phyloP scores from a whole-genome alignment of 2,888 invertebrate genomes.

The Eremobia ochroleuca region DNA sequence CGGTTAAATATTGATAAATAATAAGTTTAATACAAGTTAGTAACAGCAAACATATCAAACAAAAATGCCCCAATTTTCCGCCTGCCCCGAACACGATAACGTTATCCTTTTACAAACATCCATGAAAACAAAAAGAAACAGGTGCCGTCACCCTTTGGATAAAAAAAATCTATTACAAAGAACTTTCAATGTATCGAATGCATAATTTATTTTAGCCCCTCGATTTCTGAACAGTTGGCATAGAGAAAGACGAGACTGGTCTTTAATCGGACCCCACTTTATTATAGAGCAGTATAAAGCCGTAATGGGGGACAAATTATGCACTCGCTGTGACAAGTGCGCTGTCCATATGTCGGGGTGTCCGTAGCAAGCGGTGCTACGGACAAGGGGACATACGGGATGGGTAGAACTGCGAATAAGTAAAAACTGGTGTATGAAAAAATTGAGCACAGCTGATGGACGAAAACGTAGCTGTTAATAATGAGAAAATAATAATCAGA shows the following conservation, averaged over 20 bases:
- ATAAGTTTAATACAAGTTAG: too few species aligned
- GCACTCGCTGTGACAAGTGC: conserved; percentile 86
- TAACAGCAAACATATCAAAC: neutral
- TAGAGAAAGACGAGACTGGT: conserved; percentile 87
- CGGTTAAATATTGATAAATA: too few species aligned
- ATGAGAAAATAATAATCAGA: neutral
- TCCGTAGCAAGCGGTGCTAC: conserved; percentile 81
- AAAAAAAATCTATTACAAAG: conserved; percentile 83
- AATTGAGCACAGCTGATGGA: too few species aligned
- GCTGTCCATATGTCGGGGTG: conserved; percentile 88
- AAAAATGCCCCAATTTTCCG: conserved; percentile 7
- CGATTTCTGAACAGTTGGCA: conserved; percentile 85
- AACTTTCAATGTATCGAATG: conserved; percentile 88
- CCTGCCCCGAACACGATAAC: neutral
- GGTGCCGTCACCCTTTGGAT: conserved; percentile 79
- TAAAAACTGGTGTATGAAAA: accelerated
- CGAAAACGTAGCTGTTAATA: neutral
- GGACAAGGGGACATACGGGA: conserved; percentile 71
- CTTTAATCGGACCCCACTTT: conserved; percentile 87
- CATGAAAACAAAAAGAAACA: conserved; percentile 76
- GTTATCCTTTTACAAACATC: conserved; percentile 28
- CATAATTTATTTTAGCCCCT: conserved; percentile 86
- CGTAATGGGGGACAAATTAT: conserved; percentile 90
- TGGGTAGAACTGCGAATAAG: neutral
- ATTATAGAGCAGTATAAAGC: conserved; percentile 80